Base-by-base conservation (phyloP, 64 coral and sea anemone genomes). In the Trachythela sp. region DNA sequence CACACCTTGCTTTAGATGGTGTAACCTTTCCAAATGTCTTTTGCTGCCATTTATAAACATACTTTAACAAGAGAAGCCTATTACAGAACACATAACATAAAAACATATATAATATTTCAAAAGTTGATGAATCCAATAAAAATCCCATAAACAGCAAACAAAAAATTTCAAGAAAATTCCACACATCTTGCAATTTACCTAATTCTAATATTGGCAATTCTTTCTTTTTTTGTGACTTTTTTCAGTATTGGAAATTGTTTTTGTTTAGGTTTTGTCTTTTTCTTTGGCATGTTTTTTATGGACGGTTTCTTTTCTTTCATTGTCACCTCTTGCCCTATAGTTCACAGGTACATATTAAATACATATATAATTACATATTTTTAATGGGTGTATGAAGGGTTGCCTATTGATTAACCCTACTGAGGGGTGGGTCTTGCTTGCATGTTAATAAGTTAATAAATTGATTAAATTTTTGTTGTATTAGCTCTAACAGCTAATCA, bases 1-100 rank as follows among this genome's bases (percentile, higher is more conserved):
- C 27, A 37, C 85, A 98, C 95, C 95, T 98, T 72, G 96, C 96
- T 45, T 24, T 29, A 38, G 68, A 29, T 14, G 96, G 96, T 75
- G 83, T 71, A 14, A 99, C 87, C 83, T 84, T 91, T 34, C 96
- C 96, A 99, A 86, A 95, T 0, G 86, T 89, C 15, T 84, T 94
- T 72, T 29, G 92, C 40, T 85, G 37, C 96, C 96, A 99, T 35
- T 17, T 80, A 36, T 80, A 80, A 80, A 30, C 75, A 80, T 80
- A 80, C 34, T 80, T 80, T 29, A 80, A 2, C 13, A 13, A 15
- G 38, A 80, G 30, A 29, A 80, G 20, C 37, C 75, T 80, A 37
- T 34, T 5, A 13, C 2, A 30, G 11, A n/a, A n/a, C n/a, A 80
- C 4, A 22, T 39, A 77, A 80, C 32, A 40, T 11, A 2, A 36